phyloP scores from a whole-genome alignment of 1,140 invertebrate species.

The Teleopsis dalmanni region DNA sequence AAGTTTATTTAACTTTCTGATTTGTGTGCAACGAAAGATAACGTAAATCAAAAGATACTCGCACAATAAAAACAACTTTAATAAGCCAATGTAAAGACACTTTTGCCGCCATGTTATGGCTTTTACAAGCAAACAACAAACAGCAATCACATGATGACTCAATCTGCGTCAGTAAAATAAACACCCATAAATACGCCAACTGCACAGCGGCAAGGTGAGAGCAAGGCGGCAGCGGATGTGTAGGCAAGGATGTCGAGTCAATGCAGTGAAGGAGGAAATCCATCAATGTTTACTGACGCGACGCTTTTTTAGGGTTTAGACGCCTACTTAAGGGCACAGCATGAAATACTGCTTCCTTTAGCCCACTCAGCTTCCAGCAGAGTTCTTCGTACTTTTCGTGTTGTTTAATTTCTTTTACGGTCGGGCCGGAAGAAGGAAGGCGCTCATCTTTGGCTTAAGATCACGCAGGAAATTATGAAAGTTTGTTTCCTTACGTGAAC shows the following conservation, averaged over 20 bases:
- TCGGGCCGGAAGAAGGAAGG: constrained; percentile 3
- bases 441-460: constrained; percentile 6
- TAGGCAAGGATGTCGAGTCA: too few relatives aligned
- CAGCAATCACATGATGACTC: not conserved
- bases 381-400: too few relatives aligned
- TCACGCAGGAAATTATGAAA: constrained; percentile 6
- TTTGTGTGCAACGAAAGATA: not conserved
- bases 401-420: not conserved
- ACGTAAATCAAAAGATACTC: not conserved
- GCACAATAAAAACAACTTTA: not conserved
- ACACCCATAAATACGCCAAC: too few relatives aligned
- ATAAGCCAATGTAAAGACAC: not conserved
- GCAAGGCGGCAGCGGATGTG: not conserved
- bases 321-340: not conserved
- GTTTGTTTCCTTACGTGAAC: constrained; percentile 1
- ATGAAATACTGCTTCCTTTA: too few relatives aligned
- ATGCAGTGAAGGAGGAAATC: too few relatives aligned
- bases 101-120: too few relatives aligned
- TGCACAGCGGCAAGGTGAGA: not conserved
- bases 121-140: too few relatives aligned
- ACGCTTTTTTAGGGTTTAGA: not conserved
- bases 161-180: not conserved
- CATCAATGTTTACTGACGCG: not conserved
- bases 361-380: too few relatives aligned
- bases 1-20: constrained; percentile 3